Base-by-base conservation (phyloP, 2,888 invertebrate species). In the Cantharis flavilabris region DNA sequence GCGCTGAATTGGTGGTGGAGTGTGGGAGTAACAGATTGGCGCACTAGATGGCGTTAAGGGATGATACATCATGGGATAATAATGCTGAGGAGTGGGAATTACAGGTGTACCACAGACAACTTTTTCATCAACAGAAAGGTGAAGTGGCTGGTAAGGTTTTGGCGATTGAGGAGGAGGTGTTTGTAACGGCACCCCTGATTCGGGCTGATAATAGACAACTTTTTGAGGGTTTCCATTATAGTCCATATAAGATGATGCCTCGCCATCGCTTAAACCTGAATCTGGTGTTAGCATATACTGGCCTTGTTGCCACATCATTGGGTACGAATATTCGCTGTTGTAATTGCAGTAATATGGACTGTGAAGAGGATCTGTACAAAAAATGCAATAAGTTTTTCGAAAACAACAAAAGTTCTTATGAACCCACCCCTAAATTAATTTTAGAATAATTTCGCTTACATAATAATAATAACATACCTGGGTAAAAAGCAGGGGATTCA, bases 51-150 rank as follows among this genome's bases (percentile, higher is more conserved):
- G 71, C 10, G 79, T 78, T 9, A 75, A 69, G 3, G 80, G 70
- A 73, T 80, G 70, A 73, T 80, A 83, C 65, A 81, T 67, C 26
- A 80, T 73, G 13, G 81, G 80, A 70, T 83, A 83, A 16, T 83
- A 26, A 75, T 83, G 65, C 79, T 81, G 79, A 3, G 81, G 80
- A 11, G 49, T 70, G 9, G 81, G 79, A 23, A 81, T 73, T 3
- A 80, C 20, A 16, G 80, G 82, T 13, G 79, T 77, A 5, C 70
- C 71, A 13, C 78, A 79, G 4, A 80, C 14, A 9, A 77, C 64
- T 69, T 80, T 78, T 13, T 81, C 80, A n/a, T 28, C 69, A 18
- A 71, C 23, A 64, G 62, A 30, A 9, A 20, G 26, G 62, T 14
- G 23, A 49, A 71, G 73, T 30, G 70, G 69, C 18, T 72, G 9